phyloP scores from a whole-genome alignment of 2,113 vertebrate genomes.

The Dendropsophus ebraccatus region DNA sequence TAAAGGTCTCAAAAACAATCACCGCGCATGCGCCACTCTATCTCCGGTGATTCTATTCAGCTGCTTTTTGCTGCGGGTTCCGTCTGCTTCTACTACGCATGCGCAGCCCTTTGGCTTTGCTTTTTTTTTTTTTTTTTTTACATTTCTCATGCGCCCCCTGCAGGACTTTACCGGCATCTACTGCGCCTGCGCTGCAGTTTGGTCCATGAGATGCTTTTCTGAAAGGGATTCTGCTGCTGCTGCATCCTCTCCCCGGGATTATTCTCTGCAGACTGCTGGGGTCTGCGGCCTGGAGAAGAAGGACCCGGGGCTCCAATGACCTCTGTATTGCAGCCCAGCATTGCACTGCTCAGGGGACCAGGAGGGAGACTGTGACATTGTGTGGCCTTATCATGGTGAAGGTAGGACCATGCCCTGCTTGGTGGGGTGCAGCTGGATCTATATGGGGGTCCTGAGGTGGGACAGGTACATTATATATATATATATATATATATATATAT shows the following conservation, averaged over 20 bases:
- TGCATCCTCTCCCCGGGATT: not conserved
- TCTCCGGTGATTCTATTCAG: not conserved
- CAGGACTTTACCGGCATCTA: not conserved
- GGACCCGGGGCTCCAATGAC: not conserved
- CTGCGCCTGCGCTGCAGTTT: slow-evolving; percentile 13
- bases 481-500: not conserved
- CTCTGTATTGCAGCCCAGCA: not conserved
- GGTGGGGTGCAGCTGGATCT: not conserved
- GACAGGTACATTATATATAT: not conserved
- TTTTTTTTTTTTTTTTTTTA: not conserved
- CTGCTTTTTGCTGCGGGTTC: not conserved
- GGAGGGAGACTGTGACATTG: slow-evolving; percentile 25
- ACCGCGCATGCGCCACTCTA: not conserved
- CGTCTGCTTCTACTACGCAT: not conserved
- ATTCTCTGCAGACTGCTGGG: not conserved
- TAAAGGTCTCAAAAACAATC: not conserved
- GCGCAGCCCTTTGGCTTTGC: not conserved
- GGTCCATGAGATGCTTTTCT: slow-evolving; percentile 50
- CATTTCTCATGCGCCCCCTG: slow-evolving; percentile 21
- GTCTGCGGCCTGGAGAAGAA: not conserved
- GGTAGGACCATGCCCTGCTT: slow-evolving; percentile 25
- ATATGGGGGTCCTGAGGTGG: not conserved
- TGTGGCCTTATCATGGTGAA: slow-evolving; percentile 23
- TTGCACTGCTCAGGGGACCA: not conserved
- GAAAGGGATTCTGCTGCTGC: slow-evolving; percentile 28